Base-by-base conservation (phyloP, 2,888 invertebrate genomes). In the Diarsia brunnea region DNA sequence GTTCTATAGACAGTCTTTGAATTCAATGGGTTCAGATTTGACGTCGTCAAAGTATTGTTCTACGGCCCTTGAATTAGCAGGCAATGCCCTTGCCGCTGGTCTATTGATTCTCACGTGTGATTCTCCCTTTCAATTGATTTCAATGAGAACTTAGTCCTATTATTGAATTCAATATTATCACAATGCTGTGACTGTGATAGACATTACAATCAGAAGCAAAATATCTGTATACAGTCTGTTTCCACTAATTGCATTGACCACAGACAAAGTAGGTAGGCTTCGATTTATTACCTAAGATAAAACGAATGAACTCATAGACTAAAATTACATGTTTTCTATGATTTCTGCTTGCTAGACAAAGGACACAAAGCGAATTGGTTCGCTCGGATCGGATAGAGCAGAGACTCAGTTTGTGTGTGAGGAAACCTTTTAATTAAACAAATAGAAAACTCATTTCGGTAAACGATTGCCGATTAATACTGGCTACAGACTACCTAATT, bases 41-140 rank as follows among this genome's bases (percentile, higher is more conserved):
- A 76, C 71, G 51, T 72, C 70, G 63, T 76, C 81, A 75, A 63
- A 63, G 63, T 74, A 86, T 86, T 85, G 84, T 86, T 81, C 72
- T 70, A 16, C n/a, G 60, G 27, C 71, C 45, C 55, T 81, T 76
- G 69, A 74, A 74, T 81, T 75, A 47, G 27, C 51, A 68, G 78
- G 63, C 53, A 47, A 69, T 72, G 55, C 69, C 51, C 69, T 67
- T 65, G 65, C 47, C 60, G 38, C 21, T 66, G 55, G 58, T 55
- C 71, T 84, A 83, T 84, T 86, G 80, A 81, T 84, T 77, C 75
- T 63, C 63, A 65, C 45, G 45, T 65, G 69, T 81, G 72, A 75
- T 53, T 75, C 49, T 82, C 71, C 60, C 38, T 72, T 83, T 70
- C 64, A 61, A 67, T n/a, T 67, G 58, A 74, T 74, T 84, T 84